A percentile compares a stretch with the other conserved stretches of the same genome.
These are phyloP conservation scores for Lophura nycthemera DNA, from an alignment of 2,113 vertebrate species.

Conservation along the genomic window DNA sequence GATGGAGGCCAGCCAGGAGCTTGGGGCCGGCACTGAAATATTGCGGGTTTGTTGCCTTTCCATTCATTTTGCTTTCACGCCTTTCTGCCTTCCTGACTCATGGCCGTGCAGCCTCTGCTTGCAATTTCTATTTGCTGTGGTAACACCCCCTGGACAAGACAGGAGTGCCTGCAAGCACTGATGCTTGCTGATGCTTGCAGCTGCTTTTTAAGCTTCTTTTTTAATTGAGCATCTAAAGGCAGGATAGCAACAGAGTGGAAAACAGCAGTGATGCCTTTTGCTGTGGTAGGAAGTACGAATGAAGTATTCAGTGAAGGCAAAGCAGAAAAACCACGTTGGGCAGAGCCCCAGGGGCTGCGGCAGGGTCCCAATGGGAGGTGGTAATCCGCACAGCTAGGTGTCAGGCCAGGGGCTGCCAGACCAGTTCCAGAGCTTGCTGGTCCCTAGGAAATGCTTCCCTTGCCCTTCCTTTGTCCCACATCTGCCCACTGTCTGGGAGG, in stretches of 20 bases:
- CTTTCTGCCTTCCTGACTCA: constrained; percentile 67
- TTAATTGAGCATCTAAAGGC: background rate
- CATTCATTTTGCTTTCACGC: constrained; percentile 64
- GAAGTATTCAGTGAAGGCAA: background rate
- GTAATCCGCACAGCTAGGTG: background rate
- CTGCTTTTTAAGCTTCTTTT: background rate
- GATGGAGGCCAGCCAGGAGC: constrained; percentile 34
- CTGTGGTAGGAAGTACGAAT: background rate
- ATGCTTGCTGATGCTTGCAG: background rate
- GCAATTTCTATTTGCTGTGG: constrained; percentile 23
- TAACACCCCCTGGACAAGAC: constrained; percentile 26
- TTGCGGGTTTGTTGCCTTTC: constrained; percentile 12
- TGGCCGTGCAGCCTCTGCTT: background rate
- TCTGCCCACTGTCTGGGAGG: background rate
- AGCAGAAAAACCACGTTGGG: background rate
- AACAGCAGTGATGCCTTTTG: background rate
- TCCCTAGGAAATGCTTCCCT: background rate
- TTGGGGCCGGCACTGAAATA: constrained; percentile 2
- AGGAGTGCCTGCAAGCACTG: background rate
- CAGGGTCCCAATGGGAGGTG: fast-evolving
- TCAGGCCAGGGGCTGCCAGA: background rate
- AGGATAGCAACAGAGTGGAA: fast-evolving
- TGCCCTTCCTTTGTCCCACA: background rate
- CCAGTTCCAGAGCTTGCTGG: fast-evolving
- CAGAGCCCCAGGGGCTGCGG: no score